Base-by-base conservation (phyloP, 2,113 vertebrate genomes). In the Rostratula benghalensis region DNA sequence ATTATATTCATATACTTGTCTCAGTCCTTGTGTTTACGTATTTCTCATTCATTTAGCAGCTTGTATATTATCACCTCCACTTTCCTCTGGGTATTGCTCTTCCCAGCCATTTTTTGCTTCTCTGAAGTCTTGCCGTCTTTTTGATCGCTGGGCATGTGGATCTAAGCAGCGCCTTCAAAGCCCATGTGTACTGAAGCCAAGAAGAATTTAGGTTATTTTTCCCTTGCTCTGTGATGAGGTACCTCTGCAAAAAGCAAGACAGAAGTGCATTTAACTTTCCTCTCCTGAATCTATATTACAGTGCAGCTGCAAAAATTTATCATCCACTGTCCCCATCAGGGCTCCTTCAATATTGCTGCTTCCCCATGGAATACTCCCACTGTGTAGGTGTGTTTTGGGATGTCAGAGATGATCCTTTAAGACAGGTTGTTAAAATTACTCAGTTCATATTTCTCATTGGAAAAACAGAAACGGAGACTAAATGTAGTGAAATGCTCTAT, bases 101-200 rank as follows among this genome's bases (percentile, higher is more conserved):
- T 94, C 64, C 33, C 60, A 90, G 19, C 23, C 37, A 39, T 78
- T 90, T 90, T 81, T 90, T 94, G 7, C 51, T 68, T 75, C 60
- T 95, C 73, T 96, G 80, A 91, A 94, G 71, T 88, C 46, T 68
- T 90, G 90, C 78, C 9, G 27, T 92, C 50, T 87, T 87, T 94
- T 93, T 91, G 61, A 94, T 95, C 70, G 60, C n/a, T 51, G 51
- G 85, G 64, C 21, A 77, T 68, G 68, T 93, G 64, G 83, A 96
- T 71, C 76, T 86, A 63, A 88, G 56, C 39, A 88, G 71, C 0
- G 0, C 43, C 64, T 94, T 94, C 79, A 95, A 96, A 90, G 37
- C 54, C 30, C 30, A 33, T 3, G 1, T 54, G 20, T 67, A 77
- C 54, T 2, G 7, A 28, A 80, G 76, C 71, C 68, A 93, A 90